phyloP scores from a whole-genome alignment of 2,113 vertebrate species.

The Leucosticte australis region DNA sequence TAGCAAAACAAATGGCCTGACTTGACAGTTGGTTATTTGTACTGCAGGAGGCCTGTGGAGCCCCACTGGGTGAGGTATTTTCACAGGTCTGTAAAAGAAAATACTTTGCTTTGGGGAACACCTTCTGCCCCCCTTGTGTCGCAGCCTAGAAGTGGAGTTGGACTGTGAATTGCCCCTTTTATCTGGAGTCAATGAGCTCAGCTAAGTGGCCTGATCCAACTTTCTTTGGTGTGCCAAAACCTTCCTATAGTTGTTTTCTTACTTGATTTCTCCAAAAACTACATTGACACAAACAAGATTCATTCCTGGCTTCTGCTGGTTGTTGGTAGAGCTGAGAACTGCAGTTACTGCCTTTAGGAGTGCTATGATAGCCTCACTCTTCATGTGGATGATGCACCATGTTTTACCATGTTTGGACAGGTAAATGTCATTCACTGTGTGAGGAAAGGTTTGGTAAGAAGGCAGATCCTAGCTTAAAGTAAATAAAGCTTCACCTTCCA shows the following conservation, averaged over 20 bases:
- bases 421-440: background rate
- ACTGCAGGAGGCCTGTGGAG: background rate
- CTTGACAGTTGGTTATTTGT: background rate
- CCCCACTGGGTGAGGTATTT: background rate
- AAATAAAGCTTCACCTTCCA: background rate
- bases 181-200: background rate
- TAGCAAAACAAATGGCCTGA: constrained; percentile 4
- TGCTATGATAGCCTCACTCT: background rate
- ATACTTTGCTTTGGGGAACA: background rate
- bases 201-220: background rate
- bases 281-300: background rate
- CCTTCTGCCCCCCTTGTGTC: background rate
- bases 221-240: background rate
- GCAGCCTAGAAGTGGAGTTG: background rate
- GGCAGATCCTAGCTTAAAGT: background rate
- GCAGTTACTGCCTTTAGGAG: background rate
- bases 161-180: background rate
- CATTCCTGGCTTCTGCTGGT: background rate
- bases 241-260: background rate
- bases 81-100: background rate
- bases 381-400: background rate
- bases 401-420: background rate
- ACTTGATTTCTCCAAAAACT: background rate
- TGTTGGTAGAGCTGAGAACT: background rate
- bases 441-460: background rate